Evolutionary conservation across 2,888 invertebrate species (phyloP), one percentile per base, ranked within the genome.

Genomic region (Hirtodrosophila cameraria): DNA sequence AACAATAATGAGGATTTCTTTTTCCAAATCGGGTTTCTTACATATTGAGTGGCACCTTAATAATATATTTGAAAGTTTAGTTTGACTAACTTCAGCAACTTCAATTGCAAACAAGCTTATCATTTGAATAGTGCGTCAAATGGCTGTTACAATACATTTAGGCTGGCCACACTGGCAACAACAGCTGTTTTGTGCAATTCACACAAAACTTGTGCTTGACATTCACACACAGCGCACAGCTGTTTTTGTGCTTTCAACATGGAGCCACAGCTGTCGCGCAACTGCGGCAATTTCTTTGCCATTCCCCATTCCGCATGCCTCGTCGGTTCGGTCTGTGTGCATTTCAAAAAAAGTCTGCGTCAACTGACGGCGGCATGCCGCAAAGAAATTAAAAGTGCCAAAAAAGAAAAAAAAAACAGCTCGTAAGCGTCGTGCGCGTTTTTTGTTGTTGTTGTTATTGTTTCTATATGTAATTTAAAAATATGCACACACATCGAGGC

Each of bases 241-340:
- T 70, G 72, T 49, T 55, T 43, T 13, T 23, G 45, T 31, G 54
- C 35, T 62, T 64, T 50, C 20, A 18, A n/a, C 36, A 50, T 41
- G 55, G 27, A 45, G 50, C 67, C 28, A 13, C 9, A 18, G 52
- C 39, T 43, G 41, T n/a, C n/a, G n/a, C n/a, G 66, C 27, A 11
- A 31, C 45, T 49, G 30, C 53, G 52, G 52, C 41, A 48, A 43
- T 43, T 13, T 55, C 16, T 16, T 9, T 33, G 38, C 36, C 11
- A 45, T 45, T 70, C 62, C 41, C 57, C 67, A 70, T 72, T 70
- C 72, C 72, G 67, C 72, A 67, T 70, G 70, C 72, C 62, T 72
- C 72, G 67, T 71, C 62, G 53, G 33, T 43, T 71, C 62, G 53
- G 33, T 43, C 31, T 58, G 33, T 48, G 49, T 53, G 57, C 42